Evolutionary conservation across 2,888 invertebrate species (phyloP), one percentile per base, ranked within the genome.

Genomic region (Drosophila borealis): DNA sequence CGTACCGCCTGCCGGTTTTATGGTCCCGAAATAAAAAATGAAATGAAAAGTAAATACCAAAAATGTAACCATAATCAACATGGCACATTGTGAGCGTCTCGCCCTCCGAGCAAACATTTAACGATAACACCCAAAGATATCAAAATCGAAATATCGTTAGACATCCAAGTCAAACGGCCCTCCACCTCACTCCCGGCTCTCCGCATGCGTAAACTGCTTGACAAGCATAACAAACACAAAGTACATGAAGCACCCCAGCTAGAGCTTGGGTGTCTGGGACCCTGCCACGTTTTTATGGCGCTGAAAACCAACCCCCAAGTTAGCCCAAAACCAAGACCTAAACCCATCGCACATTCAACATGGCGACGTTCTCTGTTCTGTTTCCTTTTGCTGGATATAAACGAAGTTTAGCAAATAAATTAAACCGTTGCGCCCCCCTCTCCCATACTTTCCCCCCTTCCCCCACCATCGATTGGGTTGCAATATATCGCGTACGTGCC

Each of bases 161-260:
- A 80, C 80, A 74, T 55, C 61, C 53, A 48, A 51, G 39, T 21
- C 55, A 44, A 21, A 45, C 37, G 13, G 29, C 21, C 34, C 36
- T 21, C 42, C 14, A 9, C 14, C 34, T 9, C 19, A 4, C 17
- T 36, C n/a, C 17, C 13, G 8, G 6, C 9, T 14, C 45, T 19
- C 54, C 49, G 44, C 48, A 65, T 70, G 66, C 70, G 80, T 71
- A 80, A 88, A 90, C 82, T 82, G 89, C 89, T 89, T 90, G 89
- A 90, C 89, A 90, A 89, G 90, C 90, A 90, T 87, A 90, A 90
- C 89, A 89, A 86, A 89, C 85, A 87, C 75, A 73, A 74, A 73
- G 83, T 78, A 87, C 85, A 84, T 65, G 57, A 62, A 61, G 63
- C 51, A 53, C 53, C 73, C 60, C 78, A 73, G 69, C 73, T 68